Conservation (phyloP, 2,888 invertebrate genomes). For the Trimorus sp. region DNA sequence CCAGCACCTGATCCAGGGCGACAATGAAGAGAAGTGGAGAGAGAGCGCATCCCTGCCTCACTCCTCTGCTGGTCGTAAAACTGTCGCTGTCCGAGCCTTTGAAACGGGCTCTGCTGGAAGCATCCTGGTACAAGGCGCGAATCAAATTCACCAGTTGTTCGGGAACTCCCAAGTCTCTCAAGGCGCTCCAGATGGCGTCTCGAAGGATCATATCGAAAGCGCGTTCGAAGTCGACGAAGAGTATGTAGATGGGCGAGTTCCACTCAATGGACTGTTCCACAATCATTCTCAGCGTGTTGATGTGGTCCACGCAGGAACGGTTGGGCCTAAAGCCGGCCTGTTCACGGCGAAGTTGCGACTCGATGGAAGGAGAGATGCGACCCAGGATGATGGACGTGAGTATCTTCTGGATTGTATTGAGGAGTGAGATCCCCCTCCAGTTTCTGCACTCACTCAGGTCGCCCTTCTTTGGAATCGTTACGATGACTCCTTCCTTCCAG, state of each 20-base stretch:
- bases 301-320: slow-evolving; percentile 22
- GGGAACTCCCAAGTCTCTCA: slow-evolving; percentile 12
- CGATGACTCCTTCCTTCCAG: no score
- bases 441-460: no score
- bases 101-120: slow-evolving; percentile 8
- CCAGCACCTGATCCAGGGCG: slow-evolving; percentile 5
- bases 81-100: slow-evolving; percentile 20
- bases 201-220: slow-evolving; percentile 12
- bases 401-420: slow-evolving; percentile 35
- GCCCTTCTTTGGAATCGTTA: no score
- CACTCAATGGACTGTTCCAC: slow-evolving; percentile 2
- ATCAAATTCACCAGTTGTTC: slow-evolving; percentile 2
- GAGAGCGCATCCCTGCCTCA: slow-evolving; percentile 23
- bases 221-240: slow-evolving; percentile 23
- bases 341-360: slow-evolving; percentile 20
- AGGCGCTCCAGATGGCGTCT: slow-evolving; percentile 1
- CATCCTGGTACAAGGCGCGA: slow-evolving; percentile 19
- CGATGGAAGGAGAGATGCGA: slow-evolving; percentile 23
- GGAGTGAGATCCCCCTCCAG: slow-evolving; percentile 21
- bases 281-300: slow-evolving; percentile 23
- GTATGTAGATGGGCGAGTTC: slow-evolving; percentile 11
- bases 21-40: slow-evolving; percentile 27
- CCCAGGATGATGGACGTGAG: slow-evolving; percentile 19
- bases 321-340: slow-evolving; percentile 16
- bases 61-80: slow-evolving; percentile 24